phyloP scores from a whole-genome alignment of 1,140 invertebrate species.

The Drosophila melanica region DNA sequence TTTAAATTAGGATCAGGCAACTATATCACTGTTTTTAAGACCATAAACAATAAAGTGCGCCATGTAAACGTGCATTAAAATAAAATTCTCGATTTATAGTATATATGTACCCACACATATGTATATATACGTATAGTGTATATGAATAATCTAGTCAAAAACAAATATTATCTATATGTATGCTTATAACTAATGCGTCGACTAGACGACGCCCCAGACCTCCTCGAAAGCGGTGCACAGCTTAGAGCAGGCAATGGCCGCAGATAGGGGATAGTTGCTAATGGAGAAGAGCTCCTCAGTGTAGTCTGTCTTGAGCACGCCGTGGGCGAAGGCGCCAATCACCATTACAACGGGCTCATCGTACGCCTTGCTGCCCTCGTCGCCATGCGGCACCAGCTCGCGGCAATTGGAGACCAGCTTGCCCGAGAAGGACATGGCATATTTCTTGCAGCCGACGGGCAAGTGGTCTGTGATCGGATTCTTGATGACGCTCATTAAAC shows the following conservation, averaged over 20 bases:
- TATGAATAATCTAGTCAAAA: slow-evolving; percentile 9
- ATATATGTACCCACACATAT: neutral
- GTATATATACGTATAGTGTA: neutral
- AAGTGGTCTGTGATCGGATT: slow-evolving; percentile 98
- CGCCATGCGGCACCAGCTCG: slow-evolving; percentile 90
- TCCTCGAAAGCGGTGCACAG: slow-evolving; percentile 99
- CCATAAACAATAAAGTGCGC: no score
- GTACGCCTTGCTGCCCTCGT: slow-evolving; percentile 68
- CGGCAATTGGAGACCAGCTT: slow-evolving; percentile 90
- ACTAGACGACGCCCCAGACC: slow-evolving; percentile 90
- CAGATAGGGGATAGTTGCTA: slow-evolving; percentile 98
- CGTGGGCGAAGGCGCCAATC: slow-evolving; percentile 98
- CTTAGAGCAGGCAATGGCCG: slow-evolving; percentile 97
- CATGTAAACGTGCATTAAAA: no score
- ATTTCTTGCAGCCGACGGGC: slow-evolving; percentile 96
- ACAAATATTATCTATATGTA: neutral
- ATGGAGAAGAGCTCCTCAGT: slow-evolving; percentile 95
- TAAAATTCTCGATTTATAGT: neutral
- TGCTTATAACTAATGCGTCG: slow-evolving; percentile 10
- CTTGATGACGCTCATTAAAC: slow-evolving; percentile 98
- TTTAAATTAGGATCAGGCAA: no score
- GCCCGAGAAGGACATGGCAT: slow-evolving; percentile 95
- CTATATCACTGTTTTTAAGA: no score
- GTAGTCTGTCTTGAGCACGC: slow-evolving; percentile 95
- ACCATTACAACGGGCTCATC: slow-evolving; percentile 95